phyloP scores from a whole-genome alignment of 2,113 vertebrate species.

The Alexandromys fortis region DNA sequence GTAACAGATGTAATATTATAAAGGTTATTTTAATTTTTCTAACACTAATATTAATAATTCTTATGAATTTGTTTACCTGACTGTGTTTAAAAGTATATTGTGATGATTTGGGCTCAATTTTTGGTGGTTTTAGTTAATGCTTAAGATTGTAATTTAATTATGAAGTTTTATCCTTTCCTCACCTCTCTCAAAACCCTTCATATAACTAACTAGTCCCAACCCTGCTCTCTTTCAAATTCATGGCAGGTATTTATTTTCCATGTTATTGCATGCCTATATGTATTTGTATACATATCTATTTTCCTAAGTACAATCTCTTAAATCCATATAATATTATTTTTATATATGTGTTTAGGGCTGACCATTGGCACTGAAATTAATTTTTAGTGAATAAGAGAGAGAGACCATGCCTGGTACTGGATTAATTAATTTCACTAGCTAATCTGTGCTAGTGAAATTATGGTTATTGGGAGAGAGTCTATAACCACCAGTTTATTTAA shows the following conservation, averaged over 20 bases:
- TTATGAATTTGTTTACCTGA: not conserved
- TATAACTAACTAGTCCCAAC: not conserved
- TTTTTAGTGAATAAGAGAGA: not conserved
- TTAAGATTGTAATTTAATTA: not conserved
- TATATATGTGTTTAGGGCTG: not conserved
- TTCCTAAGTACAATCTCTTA: not conserved
- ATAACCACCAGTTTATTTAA: not conserved
- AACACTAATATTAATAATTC: not conserved
- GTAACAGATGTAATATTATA: not conserved
- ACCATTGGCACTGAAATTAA: not conserved
- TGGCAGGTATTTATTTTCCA: not conserved
- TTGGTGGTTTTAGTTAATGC: not conserved
- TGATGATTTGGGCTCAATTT: not conserved
- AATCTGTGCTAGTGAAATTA: not conserved
- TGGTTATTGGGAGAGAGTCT: not conserved
- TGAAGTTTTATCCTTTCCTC: not conserved
- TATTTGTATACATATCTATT: not conserved
- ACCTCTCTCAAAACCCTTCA: fast-evolving
- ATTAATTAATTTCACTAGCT: not conserved
- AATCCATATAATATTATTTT: not conserved
- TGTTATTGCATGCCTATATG: not conserved
- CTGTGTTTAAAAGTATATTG: not conserved
- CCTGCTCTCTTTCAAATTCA: not conserved
- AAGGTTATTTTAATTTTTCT: not conserved
- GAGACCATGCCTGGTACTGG: not conserved